Conservation (phyloP, 2,797 vertebrate species). For the Argentina silus region DNA sequence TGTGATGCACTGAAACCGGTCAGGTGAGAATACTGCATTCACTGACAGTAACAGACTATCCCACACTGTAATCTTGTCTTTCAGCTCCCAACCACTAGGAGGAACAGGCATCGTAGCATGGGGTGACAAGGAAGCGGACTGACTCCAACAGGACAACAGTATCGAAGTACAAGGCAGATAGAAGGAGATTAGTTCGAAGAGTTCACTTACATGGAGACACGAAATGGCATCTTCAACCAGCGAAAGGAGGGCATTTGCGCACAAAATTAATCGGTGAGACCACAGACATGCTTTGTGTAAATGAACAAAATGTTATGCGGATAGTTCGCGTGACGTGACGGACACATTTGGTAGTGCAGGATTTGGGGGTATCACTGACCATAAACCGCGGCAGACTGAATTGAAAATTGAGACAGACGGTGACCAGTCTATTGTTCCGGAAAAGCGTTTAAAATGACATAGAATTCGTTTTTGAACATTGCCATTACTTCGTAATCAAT, state of each 20-base stretch:
- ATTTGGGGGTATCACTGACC: slow-evolving; percentile 13
- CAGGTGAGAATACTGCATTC: slow-evolving; percentile 59
- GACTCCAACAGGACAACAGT: slow-evolving; percentile 48
- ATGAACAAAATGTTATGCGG: neutral
- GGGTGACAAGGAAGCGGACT: slow-evolving; percentile 73
- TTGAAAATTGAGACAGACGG: slow-evolving; percentile 19
- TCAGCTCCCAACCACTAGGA: slow-evolving; percentile 75
- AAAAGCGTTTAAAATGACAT: slow-evolving; percentile 3
- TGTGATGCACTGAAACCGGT: slow-evolving; percentile 65
- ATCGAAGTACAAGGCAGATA: slow-evolving; percentile 19
- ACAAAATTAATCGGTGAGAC: slow-evolving; percentile 91
- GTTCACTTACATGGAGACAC: slow-evolving; percentile 67
- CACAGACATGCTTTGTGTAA: neutral
- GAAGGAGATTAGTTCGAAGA: slow-evolving; percentile 43
- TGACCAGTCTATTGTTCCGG: slow-evolving; percentile 37
- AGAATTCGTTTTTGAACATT: neutral
- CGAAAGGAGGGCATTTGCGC: slow-evolving; percentile 90
- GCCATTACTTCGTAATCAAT: neutral
- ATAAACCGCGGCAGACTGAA: slow-evolving; percentile 22
- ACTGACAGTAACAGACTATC: slow-evolving; percentile 15
- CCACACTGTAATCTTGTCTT: slow-evolving; percentile 10
- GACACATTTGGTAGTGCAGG: slow-evolving; percentile 4
- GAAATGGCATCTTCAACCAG: slow-evolving; percentile 79
- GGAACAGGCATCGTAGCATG: slow-evolving; percentile 65
- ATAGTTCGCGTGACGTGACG: slow-evolving; percentile 9